A percentile compares a stretch with the other conserved stretches of the same genome.
These are phyloP conservation scores for Ceyx erithaca DNA, from an alignment of 2,797 vertebrate genomes.

Conservation along the genomic window DNA sequence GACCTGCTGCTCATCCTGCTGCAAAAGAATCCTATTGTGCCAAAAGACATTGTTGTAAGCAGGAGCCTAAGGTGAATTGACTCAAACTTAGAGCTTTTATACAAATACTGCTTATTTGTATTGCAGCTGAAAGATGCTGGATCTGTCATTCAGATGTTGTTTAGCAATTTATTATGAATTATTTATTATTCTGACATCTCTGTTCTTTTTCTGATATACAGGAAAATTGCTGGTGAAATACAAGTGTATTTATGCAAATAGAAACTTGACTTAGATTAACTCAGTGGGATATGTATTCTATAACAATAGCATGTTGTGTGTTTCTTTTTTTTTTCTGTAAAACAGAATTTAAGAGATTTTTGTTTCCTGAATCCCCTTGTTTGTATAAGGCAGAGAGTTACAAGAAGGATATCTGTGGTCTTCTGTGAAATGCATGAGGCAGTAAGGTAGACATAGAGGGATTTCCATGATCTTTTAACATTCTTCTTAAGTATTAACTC, in stretches of 20 bases:
- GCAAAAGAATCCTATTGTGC: background rate
- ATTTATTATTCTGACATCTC: conserved; percentile 66
- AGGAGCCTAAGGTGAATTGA: conserved; percentile 1
- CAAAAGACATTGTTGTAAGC: background rate
- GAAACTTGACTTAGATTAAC: conserved; percentile 53
- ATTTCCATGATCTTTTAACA: background rate
- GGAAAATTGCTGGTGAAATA: conserved; percentile 59
- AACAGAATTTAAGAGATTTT: conserved; percentile 2
- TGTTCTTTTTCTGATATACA: conserved; percentile 49
- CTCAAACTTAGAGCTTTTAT: conserved; percentile 27
- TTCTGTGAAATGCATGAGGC: background rate
- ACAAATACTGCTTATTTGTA: conserved; percentile 43
- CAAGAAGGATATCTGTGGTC: background rate
- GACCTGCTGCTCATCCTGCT: background rate
- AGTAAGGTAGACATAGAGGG: background rate
- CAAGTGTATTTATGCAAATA: conserved; percentile 69
- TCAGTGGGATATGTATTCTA: conserved; percentile 49
- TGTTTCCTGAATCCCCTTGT: conserved; percentile 1
- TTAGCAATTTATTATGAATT: conserved; percentile 62
- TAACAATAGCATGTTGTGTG: conserved; percentile 38
- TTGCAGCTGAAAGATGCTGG: conserved; percentile 37
- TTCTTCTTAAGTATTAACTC: background rate
- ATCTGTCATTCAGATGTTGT: conserved; percentile 46
- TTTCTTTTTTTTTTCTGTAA: background rate
- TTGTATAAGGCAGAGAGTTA: background rate